Evolutionary conservation across 2,113 vertebrate species (phyloP), one percentile per base, ranked within the genome.

Genomic region (Coptodon bakossiorum): DNA sequence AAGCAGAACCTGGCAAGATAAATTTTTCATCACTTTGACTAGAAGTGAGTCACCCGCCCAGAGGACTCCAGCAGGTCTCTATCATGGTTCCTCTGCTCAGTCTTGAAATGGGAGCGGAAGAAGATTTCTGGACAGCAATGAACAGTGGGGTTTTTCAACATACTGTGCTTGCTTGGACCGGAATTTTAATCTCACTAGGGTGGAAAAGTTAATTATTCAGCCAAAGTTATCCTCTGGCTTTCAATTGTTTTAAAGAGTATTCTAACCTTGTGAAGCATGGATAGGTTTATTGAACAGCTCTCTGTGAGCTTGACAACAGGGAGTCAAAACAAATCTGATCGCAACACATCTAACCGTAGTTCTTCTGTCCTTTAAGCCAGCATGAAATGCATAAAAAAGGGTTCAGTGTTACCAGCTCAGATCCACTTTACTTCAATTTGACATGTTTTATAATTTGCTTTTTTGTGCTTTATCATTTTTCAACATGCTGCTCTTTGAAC

Each of bases 21-120:
- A 86, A 88, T 86, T 83, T 91, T 92, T 90, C 66, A 87, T 90
- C 56, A 84, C 45, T 57, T 90, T 90, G 34, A 83, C 40, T 17
- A 31, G 83, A 88, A 79, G 82, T 48, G 81, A 83, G 79, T 84
- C 63, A 3, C 38, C 27, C 5, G 7, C 78, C 34, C 56, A 78
- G 85, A 90, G 85, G 82, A 87, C 76, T 83, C 80, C 86, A 52
- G 76, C 83, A 34, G 59, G 14, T 68, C 76, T 81, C 31, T n/a
- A 22, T 43, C 79, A 38, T 3, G 43, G 76, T 81, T 85, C 3
- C 6, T 45, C 63, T 88, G 54, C 86, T 29, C 6, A 4, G 57
- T 50, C 24, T 86, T 16, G 36, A 61, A 82, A 82, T 7, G 66
- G 80, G 34, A 73, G 59, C 78, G 40, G 9, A 84, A 14, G 56